These are phyloP conservation scores for Aleiodes alternator DNA, from an alignment of 2,888 invertebrate species.

Conservation along the genomic window DNA sequence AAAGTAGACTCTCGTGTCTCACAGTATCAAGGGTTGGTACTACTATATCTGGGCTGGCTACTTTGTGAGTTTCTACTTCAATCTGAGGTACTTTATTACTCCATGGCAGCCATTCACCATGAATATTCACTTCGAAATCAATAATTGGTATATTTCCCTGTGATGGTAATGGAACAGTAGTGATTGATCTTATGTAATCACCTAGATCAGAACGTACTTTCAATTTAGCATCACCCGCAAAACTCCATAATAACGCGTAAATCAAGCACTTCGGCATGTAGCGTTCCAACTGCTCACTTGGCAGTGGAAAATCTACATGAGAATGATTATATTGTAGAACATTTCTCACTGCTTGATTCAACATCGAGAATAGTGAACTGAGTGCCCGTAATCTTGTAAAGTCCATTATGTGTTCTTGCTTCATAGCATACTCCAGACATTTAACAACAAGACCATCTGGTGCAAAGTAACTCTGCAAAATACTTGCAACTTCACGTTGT, in stretches of 20 bases:
- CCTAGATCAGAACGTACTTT: constrained; percentile 96
- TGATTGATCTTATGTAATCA: constrained; percentile 95
- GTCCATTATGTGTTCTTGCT: constrained; percentile 99
- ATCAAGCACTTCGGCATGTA: constrained; percentile 96
- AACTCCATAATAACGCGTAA: constrained; percentile 97
- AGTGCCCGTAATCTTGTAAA: constrained; percentile 97
- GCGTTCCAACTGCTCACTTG: constrained; percentile 92
- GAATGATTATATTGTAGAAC: constrained; percentile 94
- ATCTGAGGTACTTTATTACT: constrained; percentile 98
- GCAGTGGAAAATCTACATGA: constrained; percentile 96
- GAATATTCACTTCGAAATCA: constrained; percentile 89
- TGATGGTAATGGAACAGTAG: constrained; percentile 92
- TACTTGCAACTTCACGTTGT: constrained; percentile 91
- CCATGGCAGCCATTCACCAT: constrained; percentile 98
- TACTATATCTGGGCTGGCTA: constrained; percentile 98
- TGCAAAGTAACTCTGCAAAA: constrained; percentile 90
- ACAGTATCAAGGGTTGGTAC: constrained; percentile 99
- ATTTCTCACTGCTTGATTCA: constrained; percentile 95
- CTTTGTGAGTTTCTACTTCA: constrained; percentile 99
- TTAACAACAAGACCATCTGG: constrained; percentile 96
- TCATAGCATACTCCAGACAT: constrained; percentile 92
- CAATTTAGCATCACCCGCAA: constrained; percentile 98
- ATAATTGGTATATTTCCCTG: constrained; percentile 90
- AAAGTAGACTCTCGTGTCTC: constrained; percentile 96
- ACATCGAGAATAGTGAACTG: constrained; percentile 97